A percentile compares a stretch with the other conserved stretches of the same genome.
phyloP scores from a whole-genome alignment of 2,113 vertebrate genomes.

The Semnornis frantzii region DNA sequence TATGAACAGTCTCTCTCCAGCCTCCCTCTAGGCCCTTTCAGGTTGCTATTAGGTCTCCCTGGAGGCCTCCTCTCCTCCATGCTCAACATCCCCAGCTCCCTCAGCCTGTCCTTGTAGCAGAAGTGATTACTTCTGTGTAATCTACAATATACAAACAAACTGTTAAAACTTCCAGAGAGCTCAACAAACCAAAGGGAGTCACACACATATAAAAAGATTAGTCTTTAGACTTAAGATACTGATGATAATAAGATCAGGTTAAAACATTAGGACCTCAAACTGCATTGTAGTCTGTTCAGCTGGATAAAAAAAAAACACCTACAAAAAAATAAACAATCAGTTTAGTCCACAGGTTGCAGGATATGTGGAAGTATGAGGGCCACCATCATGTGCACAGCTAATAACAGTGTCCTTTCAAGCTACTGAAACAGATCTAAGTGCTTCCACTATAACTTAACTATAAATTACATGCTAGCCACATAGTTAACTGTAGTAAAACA shows the following conservation, averaged over 20 bases:
- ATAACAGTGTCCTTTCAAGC: background rate
- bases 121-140: background rate
- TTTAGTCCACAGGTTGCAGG: background rate
- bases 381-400: background rate
- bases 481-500: background rate
- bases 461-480: background rate
- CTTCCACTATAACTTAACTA: background rate
- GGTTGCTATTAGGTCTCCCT: no score
- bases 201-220: background rate
- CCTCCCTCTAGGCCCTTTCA: no score
- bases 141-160: background rate
- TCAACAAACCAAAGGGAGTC: background rate
- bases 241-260: background rate
- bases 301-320: background rate
- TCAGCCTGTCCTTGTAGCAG: no score
- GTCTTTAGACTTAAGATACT: background rate
- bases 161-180: background rate
- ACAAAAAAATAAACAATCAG: background rate
- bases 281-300: background rate
- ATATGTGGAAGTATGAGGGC: background rate
- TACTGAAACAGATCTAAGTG: background rate
- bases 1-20: no score
- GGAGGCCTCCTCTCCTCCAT: no score
- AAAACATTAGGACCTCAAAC: background rate
- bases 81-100: no score